Percentiles rank a stretch among this genome's conserved stretches.
Conservation (phyloP, 2,888 invertebrate species). For the Mesorhabditis spiculigera region DNA sequence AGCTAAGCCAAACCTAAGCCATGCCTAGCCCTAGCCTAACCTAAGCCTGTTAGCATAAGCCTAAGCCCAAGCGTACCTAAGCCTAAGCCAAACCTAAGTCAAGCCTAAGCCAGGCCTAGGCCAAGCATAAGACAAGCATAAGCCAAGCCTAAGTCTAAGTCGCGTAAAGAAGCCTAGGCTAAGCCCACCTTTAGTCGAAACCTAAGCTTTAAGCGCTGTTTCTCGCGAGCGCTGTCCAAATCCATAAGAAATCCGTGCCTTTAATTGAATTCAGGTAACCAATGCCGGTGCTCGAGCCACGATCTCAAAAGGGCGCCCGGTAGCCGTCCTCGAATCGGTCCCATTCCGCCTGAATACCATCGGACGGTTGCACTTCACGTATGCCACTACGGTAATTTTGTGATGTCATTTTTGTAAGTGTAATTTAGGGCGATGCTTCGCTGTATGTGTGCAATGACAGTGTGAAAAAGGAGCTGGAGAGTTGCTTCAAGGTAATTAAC, state of each 20-base stretch:
- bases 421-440: slow-evolving; percentile 38
- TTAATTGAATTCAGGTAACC: slow-evolving; percentile 19
- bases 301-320: slow-evolving; percentile 27
- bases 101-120: too few species aligned
- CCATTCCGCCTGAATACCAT: slow-evolving; percentile 51
- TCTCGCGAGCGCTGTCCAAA: not conserved
- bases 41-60: too few species aligned
- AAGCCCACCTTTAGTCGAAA: too few species aligned
- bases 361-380: slow-evolving; percentile 52
- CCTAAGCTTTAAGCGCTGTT: too few species aligned
- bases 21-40: too few species aligned
- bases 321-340: slow-evolving; percentile 53
- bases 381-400: slow-evolving; percentile 11
- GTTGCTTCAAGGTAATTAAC: slow-evolving; percentile 51
- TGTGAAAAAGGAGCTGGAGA: slow-evolving; percentile 51
- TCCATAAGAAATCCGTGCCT: not conserved
- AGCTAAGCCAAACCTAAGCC: too few species aligned
- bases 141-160: too few species aligned
- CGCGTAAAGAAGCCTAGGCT: too few species aligned
- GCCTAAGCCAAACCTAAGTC: too few species aligned
- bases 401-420: not conserved
- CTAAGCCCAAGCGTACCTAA: too few species aligned
- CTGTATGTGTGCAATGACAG: slow-evolving; percentile 56
- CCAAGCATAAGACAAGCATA: too few species aligned
- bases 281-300: slow-evolving; percentile 24